phyloP scores from a whole-genome alignment of 2,888 invertebrate species.

The Agapostemon virescens region DNA sequence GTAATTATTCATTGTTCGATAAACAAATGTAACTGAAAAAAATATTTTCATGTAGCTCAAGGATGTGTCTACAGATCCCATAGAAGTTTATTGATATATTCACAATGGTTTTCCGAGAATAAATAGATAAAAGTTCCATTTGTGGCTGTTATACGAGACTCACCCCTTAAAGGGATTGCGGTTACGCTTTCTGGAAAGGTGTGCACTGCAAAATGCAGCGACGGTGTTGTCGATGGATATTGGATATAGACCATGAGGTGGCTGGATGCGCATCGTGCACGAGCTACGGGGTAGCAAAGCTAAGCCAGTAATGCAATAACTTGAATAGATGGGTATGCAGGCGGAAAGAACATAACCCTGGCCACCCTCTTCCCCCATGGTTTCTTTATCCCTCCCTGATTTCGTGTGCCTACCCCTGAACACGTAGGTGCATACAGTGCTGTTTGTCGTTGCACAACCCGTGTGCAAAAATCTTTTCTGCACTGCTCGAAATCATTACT shows the following conservation, averaged over 20 bases:
- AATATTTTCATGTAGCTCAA: background rate
- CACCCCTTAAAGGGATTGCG: slow-evolving; percentile 69
- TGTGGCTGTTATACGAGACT: slow-evolving; percentile 6
- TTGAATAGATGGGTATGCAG: slow-evolving; percentile 77
- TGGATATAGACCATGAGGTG: slow-evolving; percentile 72
- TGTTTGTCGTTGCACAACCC: background rate
- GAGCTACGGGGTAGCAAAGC: slow-evolving; percentile 69
- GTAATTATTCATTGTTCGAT: background rate
- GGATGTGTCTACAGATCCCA: background rate
- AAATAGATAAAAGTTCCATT: background rate
- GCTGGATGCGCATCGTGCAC: slow-evolving; percentile 63
- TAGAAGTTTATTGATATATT: background rate
- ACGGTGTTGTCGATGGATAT: slow-evolving; percentile 69
- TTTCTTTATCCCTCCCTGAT: slow-evolving; percentile 38
- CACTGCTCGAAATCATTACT: too few species aligned
- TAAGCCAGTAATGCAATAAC: slow-evolving; percentile 80
- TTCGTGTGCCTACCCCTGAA: slow-evolving; percentile 32
- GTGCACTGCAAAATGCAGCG: slow-evolving; percentile 72
- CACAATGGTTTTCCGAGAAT: background rate
- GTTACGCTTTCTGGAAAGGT: slow-evolving; percentile 72
- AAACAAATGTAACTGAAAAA: background rate
- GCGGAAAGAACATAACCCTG: slow-evolving; percentile 74
- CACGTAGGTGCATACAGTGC: slow-evolving; percentile 46
- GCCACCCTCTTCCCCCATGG: slow-evolving; percentile 33
- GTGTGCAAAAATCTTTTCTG: background rate